Evolutionary conservation across 1,140 invertebrate species (phyloP), one percentile per base, ranked within the genome.

Genomic region (Pseudomyrmex gracilis): DNA sequence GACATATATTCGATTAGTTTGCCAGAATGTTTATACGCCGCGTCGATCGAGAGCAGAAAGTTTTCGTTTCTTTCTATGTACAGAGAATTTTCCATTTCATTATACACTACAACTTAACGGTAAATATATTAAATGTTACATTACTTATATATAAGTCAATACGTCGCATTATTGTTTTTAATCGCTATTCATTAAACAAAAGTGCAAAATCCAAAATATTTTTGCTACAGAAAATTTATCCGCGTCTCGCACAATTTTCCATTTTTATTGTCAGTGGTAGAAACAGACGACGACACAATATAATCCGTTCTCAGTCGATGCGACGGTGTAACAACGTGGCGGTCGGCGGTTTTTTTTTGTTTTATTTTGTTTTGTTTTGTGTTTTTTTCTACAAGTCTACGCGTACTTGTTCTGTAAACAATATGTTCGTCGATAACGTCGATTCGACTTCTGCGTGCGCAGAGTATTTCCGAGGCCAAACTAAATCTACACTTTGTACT

Each of bases 401-500:
- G 53, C 77, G 12, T 82, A 68, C 47, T 45, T 71, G 47, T 20
- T 49, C 58, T 58, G 47, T 13, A 15, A 73, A 66, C 64, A 64
- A 83, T 34, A 85, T 60, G 60, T 82, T 71, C 82, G 70, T 78
- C 86, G 80, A 86, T 78, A 83, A 89, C 91, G 77, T 82, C 68
- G 66, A 70, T 84, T 86, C 22, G 67, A 78, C 58, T 34, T 34
- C 34, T 83, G 85, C 87, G 87, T 89, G 84, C 84, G 80, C 86
- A 86, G 91, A 93, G 85, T 92, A 92, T 91, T 92, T 91, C 86
- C 85, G 90, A 87, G 87, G 90, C 90, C 92, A 93, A 93, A 91
- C 92, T 93, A 93, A 93, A 92, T 90, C 91, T 93, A 93, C 90
- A 85, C 87, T 93, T 93, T 93, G 92, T 93, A 93, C 93, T 93